These are phyloP conservation scores for Gobius niger DNA, from an alignment of 2,113 vertebrate species.

Conservation along the genomic window DNA sequence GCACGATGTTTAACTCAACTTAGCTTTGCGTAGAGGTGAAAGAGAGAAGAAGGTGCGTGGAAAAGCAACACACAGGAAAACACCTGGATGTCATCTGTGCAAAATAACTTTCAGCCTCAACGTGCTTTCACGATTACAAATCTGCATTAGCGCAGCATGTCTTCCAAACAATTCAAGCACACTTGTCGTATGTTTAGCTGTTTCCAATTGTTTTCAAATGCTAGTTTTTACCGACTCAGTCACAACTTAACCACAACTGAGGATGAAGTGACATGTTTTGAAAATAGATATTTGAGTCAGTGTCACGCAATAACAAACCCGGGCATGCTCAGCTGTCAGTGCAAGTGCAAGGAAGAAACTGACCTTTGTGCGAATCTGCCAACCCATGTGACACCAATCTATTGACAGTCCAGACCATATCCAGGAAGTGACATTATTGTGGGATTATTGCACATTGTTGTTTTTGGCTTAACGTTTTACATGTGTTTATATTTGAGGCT, in stretches of 20 bases:
- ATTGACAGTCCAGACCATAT: too few relatives aligned
- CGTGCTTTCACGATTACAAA: constrained; percentile 10
- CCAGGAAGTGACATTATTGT: too few relatives aligned
- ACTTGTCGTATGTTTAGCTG: constrained; percentile 20
- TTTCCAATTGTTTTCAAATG: constrained; percentile 16
- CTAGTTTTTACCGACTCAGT: constrained; percentile 6
- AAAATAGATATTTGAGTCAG: constrained; percentile 1
- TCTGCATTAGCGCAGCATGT: constrained; percentile 10
- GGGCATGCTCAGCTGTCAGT: too few relatives aligned
- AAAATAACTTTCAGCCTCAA: constrained; percentile 6
- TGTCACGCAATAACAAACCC: constrained; percentile 21
- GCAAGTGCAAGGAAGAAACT: not conserved
- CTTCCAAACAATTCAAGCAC: constrained; percentile 17
- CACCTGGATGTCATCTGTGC: constrained; percentile 17
- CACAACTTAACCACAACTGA: constrained; percentile 28
- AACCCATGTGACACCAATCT: too few relatives aligned
- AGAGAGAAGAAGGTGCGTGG: not conserved
- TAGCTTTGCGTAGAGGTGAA: constrained; percentile 3
- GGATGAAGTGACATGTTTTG: constrained; percentile 4
- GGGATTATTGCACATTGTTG: not conserved
- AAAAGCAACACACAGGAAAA: not conserved
- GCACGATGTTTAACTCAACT: constrained; percentile 6
- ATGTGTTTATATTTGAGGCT: too few relatives aligned
- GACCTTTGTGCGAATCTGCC: not conserved
- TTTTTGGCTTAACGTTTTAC: not conserved